phyloP scores from a whole-genome alignment of 1,140 invertebrate genomes.

The Metaphire vulgaris region DNA sequence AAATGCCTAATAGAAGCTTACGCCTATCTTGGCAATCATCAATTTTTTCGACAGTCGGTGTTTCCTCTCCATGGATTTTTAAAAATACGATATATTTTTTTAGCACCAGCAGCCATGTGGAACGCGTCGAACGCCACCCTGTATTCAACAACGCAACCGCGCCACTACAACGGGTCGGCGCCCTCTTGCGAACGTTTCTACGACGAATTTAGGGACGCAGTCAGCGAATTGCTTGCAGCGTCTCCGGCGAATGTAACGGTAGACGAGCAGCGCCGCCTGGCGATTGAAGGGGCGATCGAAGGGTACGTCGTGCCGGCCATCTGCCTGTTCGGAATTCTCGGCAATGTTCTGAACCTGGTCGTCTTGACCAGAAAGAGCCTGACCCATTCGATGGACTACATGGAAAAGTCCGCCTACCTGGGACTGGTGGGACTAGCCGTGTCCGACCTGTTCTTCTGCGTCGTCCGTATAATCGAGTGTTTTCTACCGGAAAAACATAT shows the following conservation, averaged over 20 bases:
- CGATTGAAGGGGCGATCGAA: not conserved
- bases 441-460: slow-evolving; percentile 30
- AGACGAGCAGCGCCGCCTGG: not conserved
- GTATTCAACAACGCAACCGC: not conserved
- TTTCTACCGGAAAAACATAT: not conserved
- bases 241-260: not conserved
- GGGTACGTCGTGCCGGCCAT: slow-evolving; percentile 13
- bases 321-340: slow-evolving; percentile 25
- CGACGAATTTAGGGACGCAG: not conserved
- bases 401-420: slow-evolving; percentile 22
- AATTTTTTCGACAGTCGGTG: too few relatives aligned
- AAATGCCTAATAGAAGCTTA: too few relatives aligned
- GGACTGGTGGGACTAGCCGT: slow-evolving; percentile 25
- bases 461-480: not conserved
- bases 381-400: not conserved
- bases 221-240: not conserved
- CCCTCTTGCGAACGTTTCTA: not conserved
- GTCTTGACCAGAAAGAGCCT: slow-evolving; percentile 26
- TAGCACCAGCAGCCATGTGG: not conserved
- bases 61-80: too few relatives aligned
- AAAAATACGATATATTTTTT: too few relatives aligned
- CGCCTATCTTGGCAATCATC: too few relatives aligned
- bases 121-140: not conserved
- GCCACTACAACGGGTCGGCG: too few relatives aligned
- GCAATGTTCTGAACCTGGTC: slow-evolving; percentile 27